These are phyloP conservation scores for Poeciliopsis turneri DNA, from an alignment of 2,797 vertebrate genomes.

Conservation along the genomic window DNA sequence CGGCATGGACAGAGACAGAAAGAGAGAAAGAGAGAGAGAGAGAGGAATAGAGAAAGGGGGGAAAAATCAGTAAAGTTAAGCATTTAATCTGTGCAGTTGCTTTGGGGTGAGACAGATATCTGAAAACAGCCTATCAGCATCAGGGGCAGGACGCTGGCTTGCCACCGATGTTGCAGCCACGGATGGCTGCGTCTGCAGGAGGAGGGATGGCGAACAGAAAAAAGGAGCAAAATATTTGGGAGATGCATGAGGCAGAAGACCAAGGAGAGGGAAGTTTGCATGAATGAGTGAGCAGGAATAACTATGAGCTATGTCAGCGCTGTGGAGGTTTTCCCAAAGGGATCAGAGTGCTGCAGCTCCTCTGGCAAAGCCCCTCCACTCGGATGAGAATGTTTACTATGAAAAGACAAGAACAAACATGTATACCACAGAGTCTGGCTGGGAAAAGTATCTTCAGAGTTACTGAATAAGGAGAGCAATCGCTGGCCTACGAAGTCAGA, in stretches of 20 bases:
- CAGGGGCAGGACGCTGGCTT: slow-evolving; percentile 40
- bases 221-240: slow-evolving; percentile 37
- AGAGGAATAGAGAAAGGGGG: slow-evolving; percentile 27
- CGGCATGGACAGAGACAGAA: slow-evolving; percentile 35
- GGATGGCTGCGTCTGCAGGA: slow-evolving; percentile 57
- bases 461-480: slow-evolving; percentile 23
- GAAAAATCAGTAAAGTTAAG: slow-evolving; percentile 74
- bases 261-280: slow-evolving; percentile 56
- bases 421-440: slow-evolving; percentile 27
- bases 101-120: slow-evolving; percentile 64
- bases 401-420: slow-evolving; percentile 39
- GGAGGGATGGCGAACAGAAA: slow-evolving; percentile 36
- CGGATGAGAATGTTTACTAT: slow-evolving; percentile 50
- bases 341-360: slow-evolving; percentile 34
- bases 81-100: slow-evolving; percentile 79
- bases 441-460: slow-evolving; percentile 9
- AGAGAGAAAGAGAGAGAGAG: slow-evolving; percentile 31
- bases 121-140: slow-evolving; percentile 62
- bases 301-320: slow-evolving; percentile 63
- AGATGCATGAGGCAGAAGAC: slow-evolving; percentile 51
- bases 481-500: background rate
- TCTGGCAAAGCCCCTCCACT: slow-evolving; percentile 34
- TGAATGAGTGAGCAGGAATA: slow-evolving; percentile 76
- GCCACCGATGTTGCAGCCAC: slow-evolving; percentile 54
- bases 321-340: slow-evolving; percentile 53